Conservation (phyloP, 2,113 vertebrate species). For the Notothenia coriiceps region DNA sequence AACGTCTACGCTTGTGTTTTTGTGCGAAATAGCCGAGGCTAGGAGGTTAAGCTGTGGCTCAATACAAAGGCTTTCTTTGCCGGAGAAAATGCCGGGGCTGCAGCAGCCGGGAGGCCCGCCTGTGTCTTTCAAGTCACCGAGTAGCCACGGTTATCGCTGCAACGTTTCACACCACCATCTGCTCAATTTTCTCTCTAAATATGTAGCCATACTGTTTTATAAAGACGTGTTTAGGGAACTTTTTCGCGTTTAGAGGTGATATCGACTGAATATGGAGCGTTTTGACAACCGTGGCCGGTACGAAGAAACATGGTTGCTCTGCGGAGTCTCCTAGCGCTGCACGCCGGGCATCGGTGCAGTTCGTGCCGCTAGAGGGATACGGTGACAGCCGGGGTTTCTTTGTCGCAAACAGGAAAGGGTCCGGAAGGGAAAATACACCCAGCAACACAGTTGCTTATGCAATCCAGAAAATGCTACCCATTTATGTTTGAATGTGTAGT, state of each 20-base stretch:
- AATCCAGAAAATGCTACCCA: background rate
- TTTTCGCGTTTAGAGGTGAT: background rate
- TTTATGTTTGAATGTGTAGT: background rate
- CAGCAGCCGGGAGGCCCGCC: slow-evolving; percentile 82
- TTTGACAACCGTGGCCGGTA: slow-evolving; percentile 71
- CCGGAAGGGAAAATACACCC: background rate
- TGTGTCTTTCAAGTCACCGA: slow-evolving; percentile 72
- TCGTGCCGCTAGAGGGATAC: slow-evolving; percentile 76
- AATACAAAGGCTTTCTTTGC: slow-evolving; percentile 82
- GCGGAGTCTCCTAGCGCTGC: slow-evolving; percentile 84
- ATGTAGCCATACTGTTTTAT: background rate
- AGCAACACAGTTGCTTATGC: slow-evolving; percentile 27
- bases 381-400: slow-evolving; percentile 72
- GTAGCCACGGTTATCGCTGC: slow-evolving; percentile 40
- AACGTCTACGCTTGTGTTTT: background rate
- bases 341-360: slow-evolving; percentile 76
- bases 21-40: slow-evolving; percentile 24
- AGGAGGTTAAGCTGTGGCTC: slow-evolving; percentile 46
- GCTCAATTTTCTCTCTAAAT: background rate
- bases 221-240: fast-evolving
- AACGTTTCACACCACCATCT: background rate
- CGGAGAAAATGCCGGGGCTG: slow-evolving; percentile 83
- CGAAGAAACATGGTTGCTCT: slow-evolving; percentile 82
- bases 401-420: slow-evolving; percentile 33
- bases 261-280: background rate